These are phyloP conservation scores for Eurytoma californica DNA, from an alignment of 2,888 invertebrate species.

Conservation along the genomic window DNA sequence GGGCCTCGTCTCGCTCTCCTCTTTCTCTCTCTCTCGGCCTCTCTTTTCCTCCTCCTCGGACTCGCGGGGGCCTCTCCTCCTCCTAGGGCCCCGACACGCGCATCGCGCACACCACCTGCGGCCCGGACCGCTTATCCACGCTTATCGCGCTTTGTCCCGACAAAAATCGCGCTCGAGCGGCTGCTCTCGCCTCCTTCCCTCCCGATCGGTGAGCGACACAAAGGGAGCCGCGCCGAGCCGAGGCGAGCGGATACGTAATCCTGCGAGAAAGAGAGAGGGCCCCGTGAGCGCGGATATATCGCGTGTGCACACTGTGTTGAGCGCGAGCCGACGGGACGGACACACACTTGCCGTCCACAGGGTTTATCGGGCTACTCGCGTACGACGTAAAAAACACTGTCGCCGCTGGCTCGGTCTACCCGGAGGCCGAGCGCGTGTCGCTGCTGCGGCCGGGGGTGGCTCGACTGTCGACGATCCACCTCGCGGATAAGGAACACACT, in stretches of 20 bases:
- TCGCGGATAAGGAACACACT: not conserved
- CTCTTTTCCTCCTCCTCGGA: not conserved
- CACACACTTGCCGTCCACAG: conserved; percentile 12
- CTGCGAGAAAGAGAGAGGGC: not conserved
- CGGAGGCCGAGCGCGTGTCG: too few relatives aligned
- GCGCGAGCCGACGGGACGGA: not conserved
- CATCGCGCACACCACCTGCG: not conserved
- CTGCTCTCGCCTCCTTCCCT: not conserved
- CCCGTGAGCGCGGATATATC: not conserved
- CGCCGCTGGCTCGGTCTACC: too few relatives aligned
- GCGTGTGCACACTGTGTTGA: not conserved
- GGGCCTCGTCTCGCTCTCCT: not conserved
- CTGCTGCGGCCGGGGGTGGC: not conserved
- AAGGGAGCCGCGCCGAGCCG: not conserved
- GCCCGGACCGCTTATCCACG: not conserved
- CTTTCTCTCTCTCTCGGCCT: not conserved
- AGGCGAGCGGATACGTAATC: conserved; percentile 4
- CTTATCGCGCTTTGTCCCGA: not conserved
- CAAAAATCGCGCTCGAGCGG: not conserved
- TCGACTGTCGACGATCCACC: not conserved
- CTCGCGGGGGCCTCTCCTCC: too few relatives aligned
- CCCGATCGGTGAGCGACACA: not conserved
- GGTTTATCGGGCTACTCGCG: not conserved
- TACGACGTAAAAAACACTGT: too few relatives aligned
- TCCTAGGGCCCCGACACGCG: too few relatives aligned